Conservation (phyloP, 2,888 invertebrate species). For the Labia minor region DNA sequence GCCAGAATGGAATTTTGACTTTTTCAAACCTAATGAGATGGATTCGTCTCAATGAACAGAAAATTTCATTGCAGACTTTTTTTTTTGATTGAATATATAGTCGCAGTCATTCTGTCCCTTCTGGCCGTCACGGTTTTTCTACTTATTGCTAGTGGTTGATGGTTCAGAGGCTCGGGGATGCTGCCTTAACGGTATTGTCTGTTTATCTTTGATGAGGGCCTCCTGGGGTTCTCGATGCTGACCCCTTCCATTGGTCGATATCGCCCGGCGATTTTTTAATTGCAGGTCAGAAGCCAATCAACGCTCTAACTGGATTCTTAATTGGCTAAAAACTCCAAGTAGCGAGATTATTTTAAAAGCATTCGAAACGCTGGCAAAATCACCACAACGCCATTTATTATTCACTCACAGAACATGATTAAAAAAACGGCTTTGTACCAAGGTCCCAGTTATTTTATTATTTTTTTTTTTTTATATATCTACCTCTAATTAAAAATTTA, state of each 20-base stretch:
- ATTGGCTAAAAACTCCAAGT: neutral
- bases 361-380: neutral
- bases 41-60: too few relatives aligned
- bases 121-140: neutral
- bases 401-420: neutral
- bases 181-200: neutral
- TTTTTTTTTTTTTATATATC: too few relatives aligned
- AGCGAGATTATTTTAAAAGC: slow-evolving; percentile 13
- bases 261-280: neutral
- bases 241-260: neutral
- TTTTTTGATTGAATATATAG: too few relatives aligned
- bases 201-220: neutral
- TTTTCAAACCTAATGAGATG: too few relatives aligned
- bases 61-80: too few relatives aligned
- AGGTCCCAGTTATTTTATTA: too few relatives aligned
- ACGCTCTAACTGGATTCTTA: neutral
- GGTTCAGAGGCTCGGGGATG: neutral
- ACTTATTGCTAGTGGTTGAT: neutral
- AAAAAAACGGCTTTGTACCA: neutral
- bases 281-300: slow-evolving; percentile 8
- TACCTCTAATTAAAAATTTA: too few relatives aligned
- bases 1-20: too few relatives aligned
- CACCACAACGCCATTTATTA: neutral
- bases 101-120: neutral
- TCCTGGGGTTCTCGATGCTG: neutral